These are phyloP conservation scores for Pseudobourletiella spinata DNA, from an alignment of 1,140 invertebrate species.

Conservation along the genomic window DNA sequence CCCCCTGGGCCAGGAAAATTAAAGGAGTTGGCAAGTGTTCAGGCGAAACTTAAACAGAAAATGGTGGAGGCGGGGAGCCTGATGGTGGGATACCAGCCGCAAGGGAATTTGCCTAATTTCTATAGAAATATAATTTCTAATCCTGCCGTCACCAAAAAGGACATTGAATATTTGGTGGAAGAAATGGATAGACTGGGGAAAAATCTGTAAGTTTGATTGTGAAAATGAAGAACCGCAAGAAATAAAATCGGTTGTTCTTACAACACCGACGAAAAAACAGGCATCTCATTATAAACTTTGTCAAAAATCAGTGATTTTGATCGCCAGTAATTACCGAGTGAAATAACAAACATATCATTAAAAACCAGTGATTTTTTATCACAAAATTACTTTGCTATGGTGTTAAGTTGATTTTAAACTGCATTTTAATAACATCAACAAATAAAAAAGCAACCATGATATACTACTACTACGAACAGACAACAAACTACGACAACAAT, in stretches of 20 bases:
- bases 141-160: slow-evolving; percentile 72
- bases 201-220: slow-evolving; percentile 49
- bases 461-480: too few relatives aligned
- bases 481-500: too few relatives aligned
- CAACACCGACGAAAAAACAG: too few relatives aligned
- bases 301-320: neutral
- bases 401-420: too few relatives aligned
- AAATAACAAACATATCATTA: too few relatives aligned
- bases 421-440: too few relatives aligned
- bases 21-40: slow-evolving; percentile 77
- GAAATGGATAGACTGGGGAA: slow-evolving; percentile 89
- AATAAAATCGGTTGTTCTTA: too few relatives aligned
- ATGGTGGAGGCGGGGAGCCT: slow-evolving; percentile 97
- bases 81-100: slow-evolving; percentile 96
- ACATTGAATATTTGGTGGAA: slow-evolving; percentile 83
- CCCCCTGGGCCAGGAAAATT: slow-evolving; percentile 67
- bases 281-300: too few relatives aligned
- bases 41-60: slow-evolving; percentile 81
- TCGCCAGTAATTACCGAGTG: too few relatives aligned
- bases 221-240: neutral
- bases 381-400: too few relatives aligned
- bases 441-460: too few relatives aligned
- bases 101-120: slow-evolving; percentile 89
- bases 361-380: too few relatives aligned
- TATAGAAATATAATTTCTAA: slow-evolving; percentile 98